These are phyloP conservation scores for Limnothrissa miodon DNA, from an alignment of 2,113 vertebrate species.

Conservation along the genomic window DNA sequence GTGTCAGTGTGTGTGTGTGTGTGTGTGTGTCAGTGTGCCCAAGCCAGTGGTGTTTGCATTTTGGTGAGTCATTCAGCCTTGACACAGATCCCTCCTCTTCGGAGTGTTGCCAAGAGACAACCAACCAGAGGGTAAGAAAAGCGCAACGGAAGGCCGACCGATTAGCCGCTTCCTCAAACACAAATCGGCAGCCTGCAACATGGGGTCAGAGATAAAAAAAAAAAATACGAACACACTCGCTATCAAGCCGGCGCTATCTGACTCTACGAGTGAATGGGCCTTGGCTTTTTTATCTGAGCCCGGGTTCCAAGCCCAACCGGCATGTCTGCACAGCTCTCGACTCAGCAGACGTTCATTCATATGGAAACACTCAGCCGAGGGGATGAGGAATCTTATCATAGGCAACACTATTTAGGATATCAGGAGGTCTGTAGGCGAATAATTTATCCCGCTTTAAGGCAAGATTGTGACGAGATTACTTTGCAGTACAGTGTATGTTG, in stretches of 20 bases:
- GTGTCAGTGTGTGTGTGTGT: constrained; percentile 17
- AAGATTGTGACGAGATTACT: background rate
- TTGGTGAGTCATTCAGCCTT: constrained; percentile 53
- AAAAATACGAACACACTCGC: constrained; percentile 24
- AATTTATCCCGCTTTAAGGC: background rate
- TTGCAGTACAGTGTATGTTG: background rate
- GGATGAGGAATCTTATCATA: background rate
- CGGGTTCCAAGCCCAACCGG: background rate
- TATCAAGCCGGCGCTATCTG: constrained; percentile 35
- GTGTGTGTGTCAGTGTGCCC: constrained; percentile 33
- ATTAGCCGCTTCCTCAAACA: constrained; percentile 52
- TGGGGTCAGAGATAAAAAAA: constrained; percentile 43
- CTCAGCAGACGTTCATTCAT: background rate
- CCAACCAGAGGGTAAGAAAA: constrained; percentile 46
- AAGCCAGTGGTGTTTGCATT: constrained; percentile 35
- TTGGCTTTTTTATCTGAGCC: background rate
- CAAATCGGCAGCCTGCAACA: constrained; percentile 30
- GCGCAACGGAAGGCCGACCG: constrained; percentile 36
- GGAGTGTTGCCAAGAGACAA: constrained; percentile 47
- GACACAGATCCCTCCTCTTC: constrained; percentile 46
- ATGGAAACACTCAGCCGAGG: background rate
- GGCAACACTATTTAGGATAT: background rate
- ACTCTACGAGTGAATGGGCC: constrained; percentile 33
- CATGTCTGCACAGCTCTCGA: background rate
- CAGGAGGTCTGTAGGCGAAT: background rate